phyloP scores from a whole-genome alignment of 2,113 vertebrate genomes.

The Machaerirhynchus nigripectus region DNA sequence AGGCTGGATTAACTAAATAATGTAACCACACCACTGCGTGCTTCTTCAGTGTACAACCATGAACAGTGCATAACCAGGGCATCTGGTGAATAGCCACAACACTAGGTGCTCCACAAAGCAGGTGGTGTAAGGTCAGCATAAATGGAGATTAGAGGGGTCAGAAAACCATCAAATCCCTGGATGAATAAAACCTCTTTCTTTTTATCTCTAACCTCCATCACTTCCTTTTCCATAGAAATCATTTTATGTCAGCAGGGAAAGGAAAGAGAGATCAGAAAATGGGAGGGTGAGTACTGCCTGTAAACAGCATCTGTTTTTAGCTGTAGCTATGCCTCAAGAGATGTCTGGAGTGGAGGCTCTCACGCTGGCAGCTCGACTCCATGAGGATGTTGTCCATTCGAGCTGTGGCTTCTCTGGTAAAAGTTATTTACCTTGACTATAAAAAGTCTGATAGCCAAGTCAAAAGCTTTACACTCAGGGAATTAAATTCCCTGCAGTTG shows the following conservation, averaged over 20 bases:
- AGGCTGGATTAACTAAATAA: background rate
- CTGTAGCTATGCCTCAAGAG: background rate
- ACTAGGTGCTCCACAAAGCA: fast-evolving
- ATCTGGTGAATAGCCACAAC: background rate
- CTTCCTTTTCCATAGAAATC: background rate
- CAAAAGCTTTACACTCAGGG: background rate
- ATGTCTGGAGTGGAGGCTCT: background rate
- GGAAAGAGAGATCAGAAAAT: background rate
- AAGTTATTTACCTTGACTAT: background rate
- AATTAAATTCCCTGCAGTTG: background rate
- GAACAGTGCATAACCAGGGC: background rate
- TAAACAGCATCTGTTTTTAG: background rate
- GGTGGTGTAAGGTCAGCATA: background rate
- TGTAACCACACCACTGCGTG: background rate
- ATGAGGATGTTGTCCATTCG: background rate
- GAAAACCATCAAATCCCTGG: background rate
- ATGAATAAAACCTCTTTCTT: background rate
- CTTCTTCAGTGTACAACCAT: background rate
- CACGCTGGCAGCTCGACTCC: background rate
- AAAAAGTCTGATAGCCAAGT: background rate
- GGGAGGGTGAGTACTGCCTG: background rate
- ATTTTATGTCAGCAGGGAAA: background rate
- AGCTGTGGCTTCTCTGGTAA: background rate
- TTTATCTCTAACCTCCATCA: background rate
- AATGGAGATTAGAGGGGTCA: background rate